Percentiles rank a stretch among this genome's conserved stretches.
phyloP scores from a whole-genome alignment of 64 coral and sea anemone species.

The Platygyra sinensis region DNA sequence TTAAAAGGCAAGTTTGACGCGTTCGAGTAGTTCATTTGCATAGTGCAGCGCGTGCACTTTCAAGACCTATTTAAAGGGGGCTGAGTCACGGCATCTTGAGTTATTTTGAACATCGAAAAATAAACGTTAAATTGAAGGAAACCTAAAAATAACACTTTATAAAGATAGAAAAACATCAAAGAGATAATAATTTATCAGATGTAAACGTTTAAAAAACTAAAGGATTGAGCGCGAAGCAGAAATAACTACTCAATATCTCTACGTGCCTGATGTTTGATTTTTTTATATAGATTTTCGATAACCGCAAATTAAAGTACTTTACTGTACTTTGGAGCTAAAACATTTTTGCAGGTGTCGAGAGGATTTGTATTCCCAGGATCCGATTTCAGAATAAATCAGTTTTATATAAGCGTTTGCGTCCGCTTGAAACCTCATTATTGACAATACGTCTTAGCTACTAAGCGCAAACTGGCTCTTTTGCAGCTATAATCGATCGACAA shows the following conservation, averaged over 20 bases:
- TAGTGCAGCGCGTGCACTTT: no score
- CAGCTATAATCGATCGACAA: background rate
- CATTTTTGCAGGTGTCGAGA: background rate
- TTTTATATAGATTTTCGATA: background rate
- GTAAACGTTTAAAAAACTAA: background rate
- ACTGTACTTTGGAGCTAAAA: background rate
- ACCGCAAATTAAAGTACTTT: background rate
- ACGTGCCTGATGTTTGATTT: background rate
- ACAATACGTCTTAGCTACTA: background rate
- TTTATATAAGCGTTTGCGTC: background rate
- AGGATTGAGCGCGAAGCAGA: background rate
- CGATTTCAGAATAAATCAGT: conserved; percentile 11
- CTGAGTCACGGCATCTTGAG: no score
- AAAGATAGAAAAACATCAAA: no score
- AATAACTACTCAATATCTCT: background rate
- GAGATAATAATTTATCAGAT: background rate
- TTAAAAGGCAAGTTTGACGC: no score
- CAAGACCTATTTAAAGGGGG: no score
- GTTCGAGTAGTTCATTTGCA: no score
- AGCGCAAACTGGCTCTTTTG: background rate
- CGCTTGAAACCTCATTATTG: background rate
- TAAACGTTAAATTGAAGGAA: no score
- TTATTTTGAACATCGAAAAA: no score
- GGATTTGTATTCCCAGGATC: conserved; percentile 15
- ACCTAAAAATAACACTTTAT: no score